phyloP scores from a whole-genome alignment of 2,888 invertebrate genomes.

The Aplocera efformata region DNA sequence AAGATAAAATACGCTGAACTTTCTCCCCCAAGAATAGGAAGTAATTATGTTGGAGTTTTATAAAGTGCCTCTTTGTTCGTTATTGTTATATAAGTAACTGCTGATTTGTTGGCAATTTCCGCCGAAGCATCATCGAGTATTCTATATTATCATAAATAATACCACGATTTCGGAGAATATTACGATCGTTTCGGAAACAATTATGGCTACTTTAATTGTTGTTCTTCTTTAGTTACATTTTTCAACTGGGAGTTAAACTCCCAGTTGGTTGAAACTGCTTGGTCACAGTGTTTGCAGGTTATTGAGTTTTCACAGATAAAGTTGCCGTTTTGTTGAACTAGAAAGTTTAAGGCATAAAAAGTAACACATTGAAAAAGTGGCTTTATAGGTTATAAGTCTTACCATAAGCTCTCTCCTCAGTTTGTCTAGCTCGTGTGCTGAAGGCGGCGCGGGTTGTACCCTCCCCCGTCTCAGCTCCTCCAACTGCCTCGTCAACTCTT shows the following conservation, averaged over 20 bases:
- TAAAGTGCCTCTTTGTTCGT: conserved; percentile 17
- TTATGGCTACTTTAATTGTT: no score
- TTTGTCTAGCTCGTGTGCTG: conserved; percentile 94
- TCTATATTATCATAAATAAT: conserved; percentile 10
- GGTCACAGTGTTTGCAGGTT: no score
- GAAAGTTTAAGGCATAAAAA: no score
- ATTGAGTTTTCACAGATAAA: no score
- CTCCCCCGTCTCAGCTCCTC: conserved; percentile 91
- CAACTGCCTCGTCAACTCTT: conserved; percentile 95
- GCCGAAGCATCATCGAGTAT: not conserved
- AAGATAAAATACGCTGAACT: conserved; percentile 37
- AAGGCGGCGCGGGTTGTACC: conserved; percentile 82
- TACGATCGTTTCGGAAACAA: not conserved
- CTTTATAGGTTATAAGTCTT: conserved; percentile 46
- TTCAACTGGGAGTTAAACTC: no score
- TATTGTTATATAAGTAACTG: conserved; percentile 17
- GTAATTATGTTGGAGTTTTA: conserved; percentile 19
- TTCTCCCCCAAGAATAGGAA: conserved; percentile 18
- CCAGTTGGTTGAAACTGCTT: no score
- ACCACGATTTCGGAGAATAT: conserved; percentile 6
- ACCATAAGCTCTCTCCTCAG: conserved; percentile 95
- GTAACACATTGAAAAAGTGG: no score
- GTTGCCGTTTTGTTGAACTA: no score
- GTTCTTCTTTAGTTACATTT: no score
- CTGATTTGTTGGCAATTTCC: conserved; percentile 13